Evolutionary conservation across 1,140 invertebrate genomes (phyloP).

Genomic region (Scaptomyza graminum): DNA sequence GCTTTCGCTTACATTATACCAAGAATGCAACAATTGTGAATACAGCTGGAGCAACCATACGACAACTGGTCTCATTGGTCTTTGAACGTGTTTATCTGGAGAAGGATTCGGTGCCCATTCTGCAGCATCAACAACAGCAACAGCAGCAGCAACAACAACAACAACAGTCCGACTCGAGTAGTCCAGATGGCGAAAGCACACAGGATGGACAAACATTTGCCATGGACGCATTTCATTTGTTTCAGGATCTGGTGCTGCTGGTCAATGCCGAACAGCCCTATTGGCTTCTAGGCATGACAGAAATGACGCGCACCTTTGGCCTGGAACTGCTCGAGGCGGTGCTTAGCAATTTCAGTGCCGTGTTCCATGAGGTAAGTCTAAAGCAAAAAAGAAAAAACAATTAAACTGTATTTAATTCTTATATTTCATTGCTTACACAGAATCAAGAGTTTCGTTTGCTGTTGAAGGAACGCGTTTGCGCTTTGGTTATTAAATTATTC

Average conservation of each 20-base stretch:
- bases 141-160: constrained; percentile 39
- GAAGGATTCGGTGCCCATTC: constrained; percentile 68
- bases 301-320: constrained; percentile 98
- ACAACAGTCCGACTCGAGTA: constrained; percentile 20
- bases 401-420: neutral
- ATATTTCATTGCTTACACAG: constrained; percentile 84
- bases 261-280: constrained; percentile 98
- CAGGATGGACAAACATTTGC: constrained; percentile 93
- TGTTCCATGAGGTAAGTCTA: constrained; percentile 93
- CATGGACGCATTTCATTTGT: constrained; percentile 96
- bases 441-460: constrained; percentile 97
- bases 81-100: constrained; percentile 96
- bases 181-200: constrained; percentile 22
- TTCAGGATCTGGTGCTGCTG: constrained; percentile 98
- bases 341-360: constrained; percentile 94
- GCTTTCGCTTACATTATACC: constrained; percentile 97
- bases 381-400: fast-evolving
- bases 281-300: constrained; percentile 97
- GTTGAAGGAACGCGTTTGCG: constrained; percentile 98
- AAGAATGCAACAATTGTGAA: constrained; percentile 96
- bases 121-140: constrained; percentile 64
- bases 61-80: constrained; percentile 97
- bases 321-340: constrained; percentile 97
- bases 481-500: constrained; percentile 98
- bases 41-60: constrained; percentile 97